A percentile compares a stretch with the other conserved stretches of the same genome.
phyloP scores from a whole-genome alignment of 2,797 vertebrate species.

The Gallinago stenura region DNA sequence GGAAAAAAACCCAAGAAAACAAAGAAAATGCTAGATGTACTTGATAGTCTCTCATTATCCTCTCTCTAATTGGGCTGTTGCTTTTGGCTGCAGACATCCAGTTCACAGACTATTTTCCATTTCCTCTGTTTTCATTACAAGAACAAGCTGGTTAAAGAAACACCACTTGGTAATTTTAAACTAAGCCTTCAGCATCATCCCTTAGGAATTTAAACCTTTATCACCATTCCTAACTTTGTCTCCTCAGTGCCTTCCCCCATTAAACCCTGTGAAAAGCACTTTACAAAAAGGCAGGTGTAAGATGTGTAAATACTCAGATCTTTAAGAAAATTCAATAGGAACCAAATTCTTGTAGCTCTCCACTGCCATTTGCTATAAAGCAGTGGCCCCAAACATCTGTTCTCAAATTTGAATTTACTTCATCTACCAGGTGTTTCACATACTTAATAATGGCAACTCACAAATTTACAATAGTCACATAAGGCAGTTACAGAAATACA shows the following conservation, averaged over 20 bases:
- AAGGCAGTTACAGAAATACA: slow-evolving; percentile 75
- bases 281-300: slow-evolving; percentile 60
- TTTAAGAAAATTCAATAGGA: slow-evolving; percentile 53
- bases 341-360: slow-evolving; percentile 25
- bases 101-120: slow-evolving; percentile 61
- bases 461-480: slow-evolving; percentile 68
- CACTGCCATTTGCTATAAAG: slow-evolving; percentile 31
- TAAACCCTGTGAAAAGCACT: slow-evolving; percentile 58
- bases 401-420: slow-evolving; percentile 47
- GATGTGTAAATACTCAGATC: slow-evolving; percentile 52
- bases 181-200: slow-evolving; percentile 16
- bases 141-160: slow-evolving; percentile 58
- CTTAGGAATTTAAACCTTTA: slow-evolving; percentile 41
- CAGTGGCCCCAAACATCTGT: slow-evolving; percentile 60
- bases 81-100: slow-evolving; percentile 69
- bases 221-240: neutral
- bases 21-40: slow-evolving; percentile 64
- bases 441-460: slow-evolving; percentile 69
- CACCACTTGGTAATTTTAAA: slow-evolving; percentile 26
- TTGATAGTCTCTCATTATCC: slow-evolving; percentile 44
- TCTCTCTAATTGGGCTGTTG: slow-evolving; percentile 44
- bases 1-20: slow-evolving; percentile 52
- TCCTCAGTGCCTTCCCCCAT: neutral
- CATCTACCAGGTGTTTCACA: slow-evolving; percentile 68
- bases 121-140: slow-evolving; percentile 66